These are phyloP conservation scores for Megalurothrips usitatus DNA, from an alignment of 2,888 invertebrate species.

Conservation along the genomic window DNA sequence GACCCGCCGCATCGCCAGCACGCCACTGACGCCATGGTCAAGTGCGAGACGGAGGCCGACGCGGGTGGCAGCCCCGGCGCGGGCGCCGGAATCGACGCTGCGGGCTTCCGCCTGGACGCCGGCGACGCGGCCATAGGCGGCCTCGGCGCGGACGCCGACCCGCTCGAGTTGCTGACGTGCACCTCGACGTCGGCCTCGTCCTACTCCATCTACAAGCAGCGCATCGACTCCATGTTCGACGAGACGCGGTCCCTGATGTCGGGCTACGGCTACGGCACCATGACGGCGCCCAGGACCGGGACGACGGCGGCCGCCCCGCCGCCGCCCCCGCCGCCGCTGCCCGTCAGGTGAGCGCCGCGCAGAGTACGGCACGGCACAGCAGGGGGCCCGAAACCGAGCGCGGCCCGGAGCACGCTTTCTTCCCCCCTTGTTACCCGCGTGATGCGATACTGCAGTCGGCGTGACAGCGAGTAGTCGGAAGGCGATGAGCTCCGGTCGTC, in stretches of 20 bases:
- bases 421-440: too few relatives aligned
- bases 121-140: background rate
- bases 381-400: background rate
- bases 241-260: constrained; percentile 57
- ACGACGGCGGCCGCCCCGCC: constrained; percentile 32
- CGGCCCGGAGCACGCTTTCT: background rate
- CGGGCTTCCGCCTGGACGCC: background rate
- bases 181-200: constrained; percentile 6
- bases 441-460: too few relatives aligned
- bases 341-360: background rate
- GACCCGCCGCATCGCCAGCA: background rate
- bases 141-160: background rate
- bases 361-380: background rate
- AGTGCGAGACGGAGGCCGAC: constrained; percentile 9
- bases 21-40: background rate
- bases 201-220: constrained; percentile 67
- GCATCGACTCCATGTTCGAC: constrained; percentile 82
- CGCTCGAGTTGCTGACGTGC: background rate
- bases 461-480: background rate
- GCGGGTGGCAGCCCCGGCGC: background rate
- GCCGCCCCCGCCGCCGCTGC: constrained; percentile 30
- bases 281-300: constrained; percentile 33
- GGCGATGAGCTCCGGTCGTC: background rate
- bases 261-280: constrained; percentile 42
- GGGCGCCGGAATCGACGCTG: background rate